A percentile compares a stretch with the other conserved stretches of the same genome.
phyloP scores from a whole-genome alignment of 2,888 invertebrate species.

The Noctuana brunneofusca region DNA sequence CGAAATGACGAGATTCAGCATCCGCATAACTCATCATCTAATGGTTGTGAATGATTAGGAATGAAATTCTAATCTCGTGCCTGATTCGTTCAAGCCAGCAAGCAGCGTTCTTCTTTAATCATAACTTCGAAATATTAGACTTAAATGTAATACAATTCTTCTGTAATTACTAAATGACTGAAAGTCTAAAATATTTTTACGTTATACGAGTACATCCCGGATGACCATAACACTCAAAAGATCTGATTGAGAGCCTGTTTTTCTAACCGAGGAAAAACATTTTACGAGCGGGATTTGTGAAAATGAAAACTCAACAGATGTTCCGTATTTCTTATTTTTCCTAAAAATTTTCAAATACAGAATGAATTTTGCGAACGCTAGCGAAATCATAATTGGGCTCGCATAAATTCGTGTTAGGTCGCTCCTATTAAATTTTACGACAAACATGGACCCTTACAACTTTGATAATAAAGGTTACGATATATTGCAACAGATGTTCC shows the following conservation, averaged over 20 bases:
- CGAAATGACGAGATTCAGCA: conserved; percentile 76
- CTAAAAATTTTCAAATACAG: conserved; percentile 48
- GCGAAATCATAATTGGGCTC: conserved; percentile 54
- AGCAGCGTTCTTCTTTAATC: no score
- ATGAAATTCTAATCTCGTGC: no score
- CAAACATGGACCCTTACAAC: conserved; percentile 73
- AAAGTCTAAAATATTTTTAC: conserved; percentile 46
- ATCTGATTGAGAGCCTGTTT: not conserved
- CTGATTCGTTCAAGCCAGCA: no score
- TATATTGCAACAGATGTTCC: conserved; percentile 64
- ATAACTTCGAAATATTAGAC: no score
- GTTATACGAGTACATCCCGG: not conserved
- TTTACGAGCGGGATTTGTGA: conserved; percentile 1
- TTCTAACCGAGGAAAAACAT: not conserved
- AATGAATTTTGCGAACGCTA: conserved; percentile 53
- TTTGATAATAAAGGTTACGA: conserved; percentile 78
- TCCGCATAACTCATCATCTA: conserved; percentile 80
- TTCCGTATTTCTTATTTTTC: conserved; percentile 40
- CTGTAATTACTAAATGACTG: no score
- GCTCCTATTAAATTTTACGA: conserved; percentile 79
- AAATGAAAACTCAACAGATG: conserved; percentile 37
- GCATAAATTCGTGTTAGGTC: conserved; percentile 68
- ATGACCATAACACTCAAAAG: not conserved
- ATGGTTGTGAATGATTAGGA: no score
- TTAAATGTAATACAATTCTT: no score